These are phyloP conservation scores for Zaprionus ornatus DNA, from an alignment of 1,140 invertebrate species.

Conservation along the genomic window DNA sequence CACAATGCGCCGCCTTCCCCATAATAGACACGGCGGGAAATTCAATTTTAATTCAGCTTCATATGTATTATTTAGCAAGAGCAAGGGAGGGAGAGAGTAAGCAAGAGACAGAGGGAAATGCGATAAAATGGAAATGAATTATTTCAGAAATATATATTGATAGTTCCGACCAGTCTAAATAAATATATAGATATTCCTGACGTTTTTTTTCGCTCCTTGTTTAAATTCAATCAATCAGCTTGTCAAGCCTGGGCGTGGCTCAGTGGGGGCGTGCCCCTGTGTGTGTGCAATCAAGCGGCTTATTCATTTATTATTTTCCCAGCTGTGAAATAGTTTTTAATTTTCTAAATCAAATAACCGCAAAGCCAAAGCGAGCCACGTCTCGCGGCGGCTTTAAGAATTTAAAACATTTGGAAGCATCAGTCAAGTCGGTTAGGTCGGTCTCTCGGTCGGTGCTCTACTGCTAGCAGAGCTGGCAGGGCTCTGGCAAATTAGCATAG, in stretches of 20 bases:
- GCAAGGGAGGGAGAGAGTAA: neutral
- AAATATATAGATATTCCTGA: slow-evolving; percentile 12
- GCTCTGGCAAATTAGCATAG: slow-evolving; percentile 74
- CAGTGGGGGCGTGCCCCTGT: neutral
- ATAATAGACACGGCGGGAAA: slow-evolving; percentile 36
- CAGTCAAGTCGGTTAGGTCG: slow-evolving; percentile 3
- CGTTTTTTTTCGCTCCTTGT: slow-evolving; percentile 1
- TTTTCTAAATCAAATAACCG: slow-evolving; percentile 64
- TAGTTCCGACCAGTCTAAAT: slow-evolving; percentile 48
- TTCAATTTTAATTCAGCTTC: slow-evolving; percentile 68
- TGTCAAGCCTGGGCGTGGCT: slow-evolving; percentile 28
- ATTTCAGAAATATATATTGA: slow-evolving; percentile 58
- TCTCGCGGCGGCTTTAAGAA: slow-evolving; percentile 1
- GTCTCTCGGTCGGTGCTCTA: too few species aligned
- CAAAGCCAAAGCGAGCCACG: neutral
- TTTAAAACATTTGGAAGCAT: slow-evolving; percentile 11
- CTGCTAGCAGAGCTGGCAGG: neutral
- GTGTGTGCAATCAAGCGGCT: slow-evolving; percentile 34
- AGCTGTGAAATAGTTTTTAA: slow-evolving; percentile 68
- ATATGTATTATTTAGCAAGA: slow-evolving; percentile 52
- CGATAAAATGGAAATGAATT: slow-evolving; percentile 44
- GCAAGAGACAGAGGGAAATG: slow-evolving; percentile 17
- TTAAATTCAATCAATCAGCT: slow-evolving; percentile 66
- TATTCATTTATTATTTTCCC: slow-evolving; percentile 71
- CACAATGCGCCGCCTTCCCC: slow-evolving; percentile 1